A percentile compares a stretch with the other conserved stretches of the same genome.
These are phyloP conservation scores for Limosa lapponica DNA, from an alignment of 2,797 vertebrate species.

Conservation along the genomic window DNA sequence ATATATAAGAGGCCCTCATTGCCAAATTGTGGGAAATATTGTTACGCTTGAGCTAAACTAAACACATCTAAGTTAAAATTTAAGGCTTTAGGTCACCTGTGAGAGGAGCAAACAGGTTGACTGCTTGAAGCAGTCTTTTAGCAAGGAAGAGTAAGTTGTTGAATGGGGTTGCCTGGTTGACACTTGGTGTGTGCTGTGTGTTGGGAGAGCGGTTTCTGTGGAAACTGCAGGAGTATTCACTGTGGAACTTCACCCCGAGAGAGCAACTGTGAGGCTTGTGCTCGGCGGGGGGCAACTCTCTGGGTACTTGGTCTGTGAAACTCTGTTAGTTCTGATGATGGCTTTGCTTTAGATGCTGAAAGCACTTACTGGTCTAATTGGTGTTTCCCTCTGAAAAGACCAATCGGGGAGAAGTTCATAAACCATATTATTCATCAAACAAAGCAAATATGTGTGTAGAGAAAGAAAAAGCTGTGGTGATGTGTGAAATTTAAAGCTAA, in stretches of 20 bases:
- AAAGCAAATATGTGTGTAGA: neutral
- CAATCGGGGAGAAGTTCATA: neutral
- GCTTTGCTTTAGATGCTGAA: neutral
- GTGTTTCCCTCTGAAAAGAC: neutral
- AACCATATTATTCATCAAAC: neutral
- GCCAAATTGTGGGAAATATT: neutral
- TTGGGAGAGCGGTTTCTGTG: neutral
- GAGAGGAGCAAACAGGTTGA: neutral
- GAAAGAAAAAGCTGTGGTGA: neutral
- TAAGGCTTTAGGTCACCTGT: neutral
- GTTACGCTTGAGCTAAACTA: neutral
- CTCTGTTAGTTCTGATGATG: neutral
- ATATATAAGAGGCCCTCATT: neutral
- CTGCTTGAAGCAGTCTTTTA: neutral
- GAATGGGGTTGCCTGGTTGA: neutral
- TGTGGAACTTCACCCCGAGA: neutral
- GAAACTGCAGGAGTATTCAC: neutral
- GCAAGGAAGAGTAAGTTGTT: neutral
- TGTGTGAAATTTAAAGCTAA: neutral
- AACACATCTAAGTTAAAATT: neutral
- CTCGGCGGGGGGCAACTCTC: neutral
- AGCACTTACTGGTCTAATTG: neutral
- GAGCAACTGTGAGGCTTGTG: neutral
- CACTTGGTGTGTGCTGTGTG: too few relatives aligned
- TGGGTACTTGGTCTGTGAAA: neutral